Evolutionary conservation across 1,140 invertebrate species (phyloP).

Genomic region (Nixonia krombeini): DNA sequence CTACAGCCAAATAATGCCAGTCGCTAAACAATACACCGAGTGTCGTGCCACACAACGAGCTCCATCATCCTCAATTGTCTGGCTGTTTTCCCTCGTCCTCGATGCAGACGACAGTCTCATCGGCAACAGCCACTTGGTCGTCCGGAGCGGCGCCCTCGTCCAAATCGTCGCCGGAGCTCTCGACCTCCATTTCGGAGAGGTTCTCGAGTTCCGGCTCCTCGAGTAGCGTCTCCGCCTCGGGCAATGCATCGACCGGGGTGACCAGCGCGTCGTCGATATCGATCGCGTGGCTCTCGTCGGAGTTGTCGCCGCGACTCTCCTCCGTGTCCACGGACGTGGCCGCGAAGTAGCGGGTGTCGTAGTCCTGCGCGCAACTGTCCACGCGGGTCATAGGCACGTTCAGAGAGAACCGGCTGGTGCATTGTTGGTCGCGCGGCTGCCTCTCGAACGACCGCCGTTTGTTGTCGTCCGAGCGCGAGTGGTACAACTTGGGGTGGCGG

Average conservation of each 20-base stretch:
- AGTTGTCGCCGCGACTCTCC: slow-evolving; percentile 54
- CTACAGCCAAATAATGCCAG: too few relatives aligned
- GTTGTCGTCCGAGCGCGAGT: slow-evolving; percentile 67
- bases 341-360: slow-evolving; percentile 64
- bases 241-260: slow-evolving; percentile 43
- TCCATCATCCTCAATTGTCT: too few relatives aligned
- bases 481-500: slow-evolving; percentile 60
- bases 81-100: too few relatives aligned
- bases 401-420: slow-evolving; percentile 62
- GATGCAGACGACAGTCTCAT: slow-evolving; percentile 1
- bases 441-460: slow-evolving; percentile 63
- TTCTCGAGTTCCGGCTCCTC: slow-evolving; percentile 67
- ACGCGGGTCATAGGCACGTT: slow-evolving; percentile 56
- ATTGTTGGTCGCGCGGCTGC: slow-evolving; percentile 57
- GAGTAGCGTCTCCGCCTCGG: slow-evolving; percentile 56
- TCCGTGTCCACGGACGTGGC: slow-evolving; percentile 57
- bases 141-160: too few relatives aligned
- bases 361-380: slow-evolving; percentile 49
- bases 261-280: slow-evolving; percentile 53
- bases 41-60: too few relatives aligned
- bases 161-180: slow-evolving; percentile 26
- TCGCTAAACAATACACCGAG: too few relatives aligned
- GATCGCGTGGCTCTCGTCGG: slow-evolving; percentile 55
- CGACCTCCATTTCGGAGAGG: slow-evolving; percentile 47
- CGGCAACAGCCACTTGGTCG: too few relatives aligned